phyloP scores from a whole-genome alignment of 1,140 invertebrate species.

The Tenebrio molitor region DNA sequence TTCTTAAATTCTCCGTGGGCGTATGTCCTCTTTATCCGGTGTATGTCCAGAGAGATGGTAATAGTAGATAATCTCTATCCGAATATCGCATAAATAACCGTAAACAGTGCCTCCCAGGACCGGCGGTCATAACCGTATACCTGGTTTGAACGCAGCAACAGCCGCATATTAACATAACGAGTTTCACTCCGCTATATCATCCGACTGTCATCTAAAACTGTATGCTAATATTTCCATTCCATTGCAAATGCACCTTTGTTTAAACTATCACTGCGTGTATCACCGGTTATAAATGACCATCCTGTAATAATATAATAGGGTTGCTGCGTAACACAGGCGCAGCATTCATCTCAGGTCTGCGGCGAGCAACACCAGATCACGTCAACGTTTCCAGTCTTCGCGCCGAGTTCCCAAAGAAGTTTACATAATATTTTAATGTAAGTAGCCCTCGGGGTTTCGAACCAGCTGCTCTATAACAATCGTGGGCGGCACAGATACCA shows the following conservation, averaged over 20 bases:
- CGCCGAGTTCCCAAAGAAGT: constrained; percentile 11
- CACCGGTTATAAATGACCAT: constrained; percentile 56
- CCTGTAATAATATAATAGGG: constrained; percentile 56
- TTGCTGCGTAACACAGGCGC: constrained; percentile 54
- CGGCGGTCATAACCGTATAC: constrained; percentile 56
- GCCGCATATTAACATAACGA: constrained; percentile 65
- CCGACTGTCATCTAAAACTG: constrained; percentile 65
- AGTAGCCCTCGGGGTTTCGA: constrained; percentile 12
- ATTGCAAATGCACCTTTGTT: constrained; percentile 64
- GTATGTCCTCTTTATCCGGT: constrained; percentile 27
- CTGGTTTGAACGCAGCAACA: constrained; percentile 46
- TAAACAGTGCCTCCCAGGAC: constrained; percentile 60
- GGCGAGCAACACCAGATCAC: background rate
- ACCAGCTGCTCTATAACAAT: constrained; percentile 38
- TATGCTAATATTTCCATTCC: constrained; percentile 66
- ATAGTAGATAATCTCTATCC: constrained; percentile 60
- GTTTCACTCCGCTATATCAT: constrained; percentile 65
- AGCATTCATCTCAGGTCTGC: constrained; percentile 1
- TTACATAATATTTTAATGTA: constrained; percentile 44
- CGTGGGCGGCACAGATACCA: constrained; percentile 36
- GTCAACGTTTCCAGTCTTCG: constrained; percentile 8
- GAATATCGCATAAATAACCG: constrained; percentile 65
- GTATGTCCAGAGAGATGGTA: constrained; percentile 36
- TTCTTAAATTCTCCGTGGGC: constrained; percentile 13
- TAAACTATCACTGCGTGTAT: constrained; percentile 59